Evolutionary conservation across 1,140 invertebrate genomes (phyloP), one percentile per base, ranked within the genome.

Genomic region (Arion vulgaris): DNA sequence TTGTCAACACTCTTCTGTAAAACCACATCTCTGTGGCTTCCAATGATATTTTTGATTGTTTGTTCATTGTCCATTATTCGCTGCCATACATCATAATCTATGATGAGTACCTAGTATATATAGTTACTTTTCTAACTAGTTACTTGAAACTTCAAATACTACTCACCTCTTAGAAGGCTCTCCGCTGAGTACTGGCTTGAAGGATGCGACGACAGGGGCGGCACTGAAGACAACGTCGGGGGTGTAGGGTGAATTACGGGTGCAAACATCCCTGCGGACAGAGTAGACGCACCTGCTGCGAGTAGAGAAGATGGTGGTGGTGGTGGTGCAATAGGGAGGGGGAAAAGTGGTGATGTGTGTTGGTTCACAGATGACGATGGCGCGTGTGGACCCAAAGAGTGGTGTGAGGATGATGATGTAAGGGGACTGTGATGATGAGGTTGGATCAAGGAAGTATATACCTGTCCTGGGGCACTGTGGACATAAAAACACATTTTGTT

Each of bases 241-340:
- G 92, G 88, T 51, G 86, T 87, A 80, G 90, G 89, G 39, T 90
- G 90, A 69, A 91, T 85, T 53, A 91, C 91, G 71, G 90, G 86
- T 79, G 91, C 91, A 82, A 92, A 93, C 89, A 92, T 92, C 74
- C 87, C 87, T 1, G 84, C 85, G 85, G 72, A 85, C 82, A 80
- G 83, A 84, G 77, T 85, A 80, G 49, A 86, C 38, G 86, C 86
- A 80, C 95, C 91, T n/a, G 95, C 94, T 89, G 94, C 82, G 77
- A 68, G 69, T 87, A 69, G 86, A 84, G 82, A 95, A 91, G 32
- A 95, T 95, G 38, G 95, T 93, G 26, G 95, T 94, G 88, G 94
- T 92, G 87, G 85, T 0, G 62, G 62, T n/a, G 11, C 9, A 92
- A 83, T 86, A 91, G 84, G 92, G 36, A 45, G 36, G 85, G 85